phyloP scores from a whole-genome alignment of 2,888 invertebrate species.

The Slavum lentiscoides region DNA sequence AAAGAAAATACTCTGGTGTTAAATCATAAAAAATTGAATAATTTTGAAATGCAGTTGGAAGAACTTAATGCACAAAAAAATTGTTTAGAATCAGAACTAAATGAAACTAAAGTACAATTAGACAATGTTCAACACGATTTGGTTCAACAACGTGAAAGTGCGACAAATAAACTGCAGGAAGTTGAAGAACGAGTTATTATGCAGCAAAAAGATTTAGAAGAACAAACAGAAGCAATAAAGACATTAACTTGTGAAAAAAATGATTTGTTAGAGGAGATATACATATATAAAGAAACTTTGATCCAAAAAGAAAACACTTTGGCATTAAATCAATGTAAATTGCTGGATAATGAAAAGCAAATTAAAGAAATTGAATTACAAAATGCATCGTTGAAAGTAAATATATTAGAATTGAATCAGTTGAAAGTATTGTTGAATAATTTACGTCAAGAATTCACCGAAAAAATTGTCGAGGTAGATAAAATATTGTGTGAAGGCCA shows the following conservation, averaged over 20 bases:
- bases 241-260: constrained; percentile 20
- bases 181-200: background rate
- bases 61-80: constrained; percentile 16
- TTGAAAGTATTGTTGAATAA: constrained; percentile 14
- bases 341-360: background rate
- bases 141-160: background rate
- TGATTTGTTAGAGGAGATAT: constrained; percentile 8
- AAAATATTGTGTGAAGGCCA: constrained; percentile 9
- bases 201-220: background rate
- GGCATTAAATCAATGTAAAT: constrained; percentile 2
- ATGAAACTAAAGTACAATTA: constrained; percentile 3
- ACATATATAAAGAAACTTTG: background rate
- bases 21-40: background rate
- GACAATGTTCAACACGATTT: constrained; percentile 1
- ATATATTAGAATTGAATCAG: constrained; percentile 2
- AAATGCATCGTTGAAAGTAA: background rate
- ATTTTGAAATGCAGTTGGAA: background rate
- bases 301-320: background rate
- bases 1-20: background rate
- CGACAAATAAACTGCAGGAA: background rate
- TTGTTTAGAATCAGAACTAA: background rate
- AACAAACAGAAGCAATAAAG: background rate
- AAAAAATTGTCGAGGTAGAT: background rate
- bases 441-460: constrained; percentile 8
- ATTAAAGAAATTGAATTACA: constrained; percentile 4